Evolutionary conservation across 2,797 vertebrate genomes (phyloP).

Genomic region (Microctenopoma steveboyesi): DNA sequence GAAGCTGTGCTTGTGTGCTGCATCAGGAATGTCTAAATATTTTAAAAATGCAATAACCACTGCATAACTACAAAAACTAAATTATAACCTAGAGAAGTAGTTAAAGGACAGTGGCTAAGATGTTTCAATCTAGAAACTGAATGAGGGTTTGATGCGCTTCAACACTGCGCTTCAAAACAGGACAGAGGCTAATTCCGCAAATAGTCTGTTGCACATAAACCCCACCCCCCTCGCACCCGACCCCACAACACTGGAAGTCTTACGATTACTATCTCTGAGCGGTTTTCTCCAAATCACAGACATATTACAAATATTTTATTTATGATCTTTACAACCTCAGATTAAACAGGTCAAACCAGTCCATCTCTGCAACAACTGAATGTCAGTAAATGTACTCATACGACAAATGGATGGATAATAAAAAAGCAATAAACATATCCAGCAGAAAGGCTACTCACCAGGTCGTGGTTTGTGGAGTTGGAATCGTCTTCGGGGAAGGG

Average conservation of each 20-base stretch:
- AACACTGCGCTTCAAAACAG: too few species aligned
- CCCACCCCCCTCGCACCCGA: too few species aligned
- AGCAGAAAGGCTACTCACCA: constrained; percentile 87
- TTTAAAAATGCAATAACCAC: too few species aligned
- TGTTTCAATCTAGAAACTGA: too few species aligned
- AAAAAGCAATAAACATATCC: not conserved
- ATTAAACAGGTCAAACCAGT: not conserved
- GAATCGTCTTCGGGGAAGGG: constrained; percentile 99
- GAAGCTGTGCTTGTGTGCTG: too few species aligned
- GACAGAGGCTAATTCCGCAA: too few species aligned
- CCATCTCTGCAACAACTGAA: not conserved
- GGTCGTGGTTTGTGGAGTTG: constrained; percentile 98
- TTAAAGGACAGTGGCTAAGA: too few species aligned
- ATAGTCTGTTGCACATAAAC: too few species aligned
- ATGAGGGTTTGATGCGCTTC: too few species aligned
- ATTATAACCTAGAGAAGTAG: too few species aligned
- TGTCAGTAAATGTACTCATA: not conserved
- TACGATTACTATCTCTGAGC: constrained; percentile 4
- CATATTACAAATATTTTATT: not conserved
- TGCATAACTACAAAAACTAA: too few species aligned
- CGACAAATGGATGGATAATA: constrained; percentile 19
- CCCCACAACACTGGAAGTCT: not conserved
- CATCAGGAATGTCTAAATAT: too few species aligned
- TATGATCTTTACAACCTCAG: not conserved
- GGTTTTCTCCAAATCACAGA: not conserved